Evolutionary conservation across 2,113 vertebrate species (phyloP), one percentile per base, ranked within the genome.

Genomic region (Psittacara wagleri): DNA sequence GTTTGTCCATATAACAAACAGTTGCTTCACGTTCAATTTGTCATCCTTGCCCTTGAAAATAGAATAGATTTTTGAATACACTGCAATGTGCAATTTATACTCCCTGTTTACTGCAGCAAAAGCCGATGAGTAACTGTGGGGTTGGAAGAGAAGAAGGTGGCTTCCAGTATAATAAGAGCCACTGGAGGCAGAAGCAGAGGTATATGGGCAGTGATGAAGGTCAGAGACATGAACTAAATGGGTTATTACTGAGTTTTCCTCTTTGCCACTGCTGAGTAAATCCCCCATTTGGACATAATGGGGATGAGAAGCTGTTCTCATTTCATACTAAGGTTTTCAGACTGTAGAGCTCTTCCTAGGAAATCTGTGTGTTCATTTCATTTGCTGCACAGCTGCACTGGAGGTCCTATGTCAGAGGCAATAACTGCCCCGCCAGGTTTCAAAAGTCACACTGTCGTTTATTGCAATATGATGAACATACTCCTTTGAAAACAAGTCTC

Each of bases 41-140:
- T 97, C 93, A 87, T 94, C 69, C 35, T 75, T 87, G 63, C 33
- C 82, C 72, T 93, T 95, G 95, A 93, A 96, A 96, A 78, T 28
- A 76, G 73, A 76, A 91, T 27, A 57, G 59, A 72, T 82, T 94
- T 96, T 94, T 92, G 77, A 89, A 83, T 69, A 20, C 43, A 64
- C n/a, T 5, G 18, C 57, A 82, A 67, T 31, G 43, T 88, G 48
- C 57, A n/a, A 64, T 51, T 41, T 51, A 37, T 28, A 39, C 13
- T 91, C 41, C 55, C 24, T 46, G 7, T 69, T 92, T 37, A 41
- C 70, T 76, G 69, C 41, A 69, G 81, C 49, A 70, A 19, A 76
- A 78, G 27, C 46, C 64, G 46, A 67, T 70, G 79, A 80, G 52
- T 54, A 82, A 49, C 44, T 59, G 24, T 75, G 70, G 43, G n/a